Evolutionary conservation across 2,113 vertebrate species (phyloP), one percentile per base, ranked within the genome.

Genomic region (Cepphus grylle): DNA sequence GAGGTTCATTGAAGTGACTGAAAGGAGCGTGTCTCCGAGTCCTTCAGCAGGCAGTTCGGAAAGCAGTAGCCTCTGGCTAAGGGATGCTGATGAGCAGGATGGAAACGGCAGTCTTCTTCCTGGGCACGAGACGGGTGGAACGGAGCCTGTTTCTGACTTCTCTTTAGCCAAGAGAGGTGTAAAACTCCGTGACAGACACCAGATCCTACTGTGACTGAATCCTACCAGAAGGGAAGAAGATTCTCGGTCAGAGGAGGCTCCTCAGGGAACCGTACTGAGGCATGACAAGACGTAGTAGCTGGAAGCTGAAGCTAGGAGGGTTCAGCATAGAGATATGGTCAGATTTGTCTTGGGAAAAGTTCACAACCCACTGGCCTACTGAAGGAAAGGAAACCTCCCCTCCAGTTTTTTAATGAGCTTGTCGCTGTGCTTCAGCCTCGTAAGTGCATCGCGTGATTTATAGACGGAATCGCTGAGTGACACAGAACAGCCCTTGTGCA

Each of bases 391-490:
- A 67, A 67, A 2, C 7, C 11, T 38, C 19, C 53, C 42, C 27
- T 61, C 16, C 0, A 3, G 21, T 53, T 36, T 16, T 59, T 13
- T 30, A 22, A 1, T 10, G 42, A 62, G 47, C 27, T 62, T 22
- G 18, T 40, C 1, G 0, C 26, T 2, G 16, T 43, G 32, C 45
- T 30, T 67, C 34, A 61, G 65, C 40, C 18, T 36, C 22, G 12
- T 2, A 45, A 27, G 8, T 14, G 15, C 8, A 0, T 20, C 2
- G 15, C 9, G 40, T 43, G 32, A 29, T 32, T 30, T 40, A 22
- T 36, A 45, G 50, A 4, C 0, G 1, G 55, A 66, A 63, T 42
- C 26, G 45, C 70, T 6, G 26, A 30, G 36, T 26, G 38, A 58
- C 38, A 56, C 5, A 0, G 4, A 49, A 23, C 52, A n/a, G 58